Evolutionary conservation across 2,113 vertebrate species (phyloP), one percentile per base, ranked within the genome.

Genomic region (Erinaceus europaeus): DNA sequence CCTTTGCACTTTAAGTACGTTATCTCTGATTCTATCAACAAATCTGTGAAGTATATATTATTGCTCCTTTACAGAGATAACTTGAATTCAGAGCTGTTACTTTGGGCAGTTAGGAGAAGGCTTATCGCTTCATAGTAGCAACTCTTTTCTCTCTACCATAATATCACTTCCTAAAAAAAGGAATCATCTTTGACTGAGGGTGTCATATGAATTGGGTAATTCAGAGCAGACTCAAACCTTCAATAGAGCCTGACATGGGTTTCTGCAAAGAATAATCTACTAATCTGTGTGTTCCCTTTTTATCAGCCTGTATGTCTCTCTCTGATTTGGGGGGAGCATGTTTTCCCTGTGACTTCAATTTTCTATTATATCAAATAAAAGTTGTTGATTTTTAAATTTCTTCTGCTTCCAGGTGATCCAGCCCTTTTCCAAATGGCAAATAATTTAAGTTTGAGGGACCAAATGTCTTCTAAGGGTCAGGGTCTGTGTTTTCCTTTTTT

Each of bases 401-500:
- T n/a, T n/a, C n/a, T n/a, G n/a, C n/a, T n/a, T n/a, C n/a, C n/a
- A n/a, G n/a, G n/a, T 57, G 20, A 57, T 3, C 25, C 12, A 57
- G 76, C 11, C 2, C 5, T 90, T 93, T 57, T 13, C 8, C 46
- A 89, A 84, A 42, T 32, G 25, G 2, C 14, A 50, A 42, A 6
- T 27, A 72, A 55, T 88, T 86, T 27, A 72, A 55, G 85, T 86
- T 50, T 86, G 55, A 86, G 69, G 34, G 72, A 75, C 67, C 64
- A 74, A 4, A 62, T 32, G 88, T 91, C 46, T 21, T 78, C 11
- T 55, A 79, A 88, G 38, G 55, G 53, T 50, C 79, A 79, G 52
- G 9, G 34, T 57, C 76, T 15, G 32, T 59, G 18, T 18, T 50
- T 90, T 77, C 14, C 3, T 21, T 6, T 78, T 78, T 9, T 9